Percentiles rank a stretch among this genome's conserved stretches.
Conservation (phyloP, 2,797 vertebrate species). For the Acrossocheilus fasciatus region DNA sequence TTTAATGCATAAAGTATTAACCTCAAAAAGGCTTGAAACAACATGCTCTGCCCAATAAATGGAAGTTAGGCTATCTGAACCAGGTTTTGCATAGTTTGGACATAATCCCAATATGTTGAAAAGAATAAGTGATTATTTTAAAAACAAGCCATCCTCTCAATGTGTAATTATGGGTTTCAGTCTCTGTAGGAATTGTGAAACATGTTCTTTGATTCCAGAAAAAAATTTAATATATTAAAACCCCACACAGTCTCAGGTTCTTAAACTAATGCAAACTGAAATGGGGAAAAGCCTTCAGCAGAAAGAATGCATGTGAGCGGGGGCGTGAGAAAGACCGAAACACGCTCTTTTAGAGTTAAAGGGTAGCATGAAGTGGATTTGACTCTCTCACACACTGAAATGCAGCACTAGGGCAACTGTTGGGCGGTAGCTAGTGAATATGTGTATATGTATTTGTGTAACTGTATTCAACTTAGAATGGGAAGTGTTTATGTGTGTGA, state of each 20-base stretch:
- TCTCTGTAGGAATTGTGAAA: background rate
- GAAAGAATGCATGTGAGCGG: background rate
- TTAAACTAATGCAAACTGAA: constrained; percentile 9
- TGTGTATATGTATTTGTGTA: constrained; percentile 10
- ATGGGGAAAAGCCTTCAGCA: constrained; percentile 12
- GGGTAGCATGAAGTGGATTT: background rate
- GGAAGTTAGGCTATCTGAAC: background rate
- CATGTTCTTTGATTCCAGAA: constrained; percentile 2
- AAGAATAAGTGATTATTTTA: background rate
- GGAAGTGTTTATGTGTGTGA: background rate
- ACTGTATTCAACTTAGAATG: constrained; percentile 7
- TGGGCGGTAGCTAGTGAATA: background rate
- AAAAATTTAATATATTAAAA: background rate
- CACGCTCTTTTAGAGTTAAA: background rate
- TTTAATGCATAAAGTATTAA: background rate
- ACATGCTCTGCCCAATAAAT: background rate
- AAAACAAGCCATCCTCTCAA: background rate
- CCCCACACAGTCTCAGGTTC: background rate
- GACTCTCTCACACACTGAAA: background rate
- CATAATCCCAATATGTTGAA: background rate
- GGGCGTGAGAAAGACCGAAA: background rate
- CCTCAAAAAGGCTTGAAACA: background rate
- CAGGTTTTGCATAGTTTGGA: background rate
- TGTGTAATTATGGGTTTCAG: background rate
- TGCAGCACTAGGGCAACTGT: background rate